These are phyloP conservation scores for Cricetomys ansorgei DNA, from an alignment of 2,113 vertebrate genomes.

Conservation along the genomic window DNA sequence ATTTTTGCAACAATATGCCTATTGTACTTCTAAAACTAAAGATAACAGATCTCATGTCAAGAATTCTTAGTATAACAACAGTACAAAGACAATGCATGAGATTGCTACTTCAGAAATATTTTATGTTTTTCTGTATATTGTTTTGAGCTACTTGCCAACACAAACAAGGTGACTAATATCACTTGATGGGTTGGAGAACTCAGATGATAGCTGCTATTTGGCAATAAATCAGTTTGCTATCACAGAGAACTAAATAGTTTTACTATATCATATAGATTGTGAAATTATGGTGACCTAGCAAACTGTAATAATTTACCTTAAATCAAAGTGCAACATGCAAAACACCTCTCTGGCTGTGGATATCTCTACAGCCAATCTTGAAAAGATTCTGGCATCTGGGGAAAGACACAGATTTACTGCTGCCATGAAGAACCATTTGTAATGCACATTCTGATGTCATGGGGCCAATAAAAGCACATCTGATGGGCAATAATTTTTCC, in stretches of 20 bases:
- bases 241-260: conserved; percentile 60
- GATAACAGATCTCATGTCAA: neutral
- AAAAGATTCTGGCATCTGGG: conserved; percentile 36
- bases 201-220: conserved; percentile 13
- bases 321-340: conserved; percentile 58
- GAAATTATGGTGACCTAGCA: conserved; percentile 62
- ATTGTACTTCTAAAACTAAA: neutral
- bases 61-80: neutral
- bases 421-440: conserved; percentile 55
- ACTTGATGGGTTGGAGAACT: conserved; percentile 23
- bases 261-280: conserved; percentile 45
- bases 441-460: conserved; percentile 63
- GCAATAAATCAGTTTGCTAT: conserved; percentile 49
- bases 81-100: neutral
- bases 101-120: conserved; percentile 45
- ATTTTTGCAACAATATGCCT: neutral
- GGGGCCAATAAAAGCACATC: conserved; percentile 53
- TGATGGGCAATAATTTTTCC: conserved; percentile 11
- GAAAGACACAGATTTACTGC: conserved; percentile 58
- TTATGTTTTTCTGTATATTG: neutral
- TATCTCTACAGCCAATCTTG: conserved; percentile 31
- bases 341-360: conserved; percentile 33
- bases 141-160: neutral
- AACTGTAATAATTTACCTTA: conserved; percentile 66
- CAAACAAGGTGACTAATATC: conserved; percentile 31